Base-by-base conservation (phyloP, 1,140 invertebrate genomes). In the Chymomyza costata region DNA sequence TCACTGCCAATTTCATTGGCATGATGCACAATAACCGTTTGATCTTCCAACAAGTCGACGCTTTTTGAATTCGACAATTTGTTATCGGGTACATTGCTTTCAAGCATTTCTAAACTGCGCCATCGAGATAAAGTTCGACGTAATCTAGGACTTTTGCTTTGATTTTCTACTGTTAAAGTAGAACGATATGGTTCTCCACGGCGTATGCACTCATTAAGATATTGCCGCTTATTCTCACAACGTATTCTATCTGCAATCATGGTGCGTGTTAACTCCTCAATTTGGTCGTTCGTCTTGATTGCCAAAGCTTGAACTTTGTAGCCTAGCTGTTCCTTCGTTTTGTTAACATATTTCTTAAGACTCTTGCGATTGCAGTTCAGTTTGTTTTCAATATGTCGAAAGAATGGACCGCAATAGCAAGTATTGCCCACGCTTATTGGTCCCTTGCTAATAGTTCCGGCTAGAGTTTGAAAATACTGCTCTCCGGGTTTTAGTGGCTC, bases 361-460 rank as follows among this genome's bases (percentile, higher is more conserved):
- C 96, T 94, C 48, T 94, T 91, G 52, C 95, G 94, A 68, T 96
- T 94, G 57, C 91, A 89, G 66, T 95, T 94, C 8, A 97, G 81
- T 56, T 93, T 92, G 38, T 94, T 91, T 84, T 97, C 95, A 82
- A 97, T 91, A 53, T 95, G 93, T 54, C 93, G 59, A 38, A 97
- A 93, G 69, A 96, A 92, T 2, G 93, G 93, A 0, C 90, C 91
- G 82, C 91, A 92, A 69, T 91, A 92, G 69, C 92, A 93, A 6
- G 90, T 89, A 88, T 93, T 93, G 0, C 94, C 93, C 6, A 95
- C 93, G 1, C 95, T 95, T 6, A 97, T 91, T 0, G 95, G 95
- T 3, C 96, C 96, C 86, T 98, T 97, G 63, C 94, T 92, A 45
- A 99, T 97, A 82, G 98, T 97, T 2, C 97, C 96, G n/a, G 95